A percentile compares a stretch with the other conserved stretches of the same genome.
Evolutionary conservation across 2,888 invertebrate species (phyloP).

Genomic region (Unio pictorum): DNA sequence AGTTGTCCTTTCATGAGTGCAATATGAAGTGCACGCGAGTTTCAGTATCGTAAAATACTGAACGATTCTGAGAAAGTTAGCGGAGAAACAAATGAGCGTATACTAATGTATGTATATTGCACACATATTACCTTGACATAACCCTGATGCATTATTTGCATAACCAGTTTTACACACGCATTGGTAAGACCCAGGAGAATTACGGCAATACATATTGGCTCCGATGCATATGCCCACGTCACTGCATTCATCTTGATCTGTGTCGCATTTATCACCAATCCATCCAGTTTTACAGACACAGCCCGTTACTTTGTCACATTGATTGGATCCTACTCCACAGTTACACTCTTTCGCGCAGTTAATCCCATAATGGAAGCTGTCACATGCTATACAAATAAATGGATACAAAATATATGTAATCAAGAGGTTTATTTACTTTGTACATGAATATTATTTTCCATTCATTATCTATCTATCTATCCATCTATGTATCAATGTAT

Average conservation of each 20-base stretch:
- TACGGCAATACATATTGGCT: constrained; percentile 24
- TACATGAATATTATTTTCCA: too few species aligned
- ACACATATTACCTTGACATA: constrained; percentile 14
- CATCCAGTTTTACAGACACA: constrained; percentile 39
- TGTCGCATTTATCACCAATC: constrained; percentile 18
- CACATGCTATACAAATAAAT: constrained; percentile 24
- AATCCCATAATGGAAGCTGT: constrained; percentile 24
- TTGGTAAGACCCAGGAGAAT: constrained; percentile 30
- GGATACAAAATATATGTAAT: too few species aligned
- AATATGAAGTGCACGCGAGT: too few species aligned
- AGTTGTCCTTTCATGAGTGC: too few species aligned
- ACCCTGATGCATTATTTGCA: constrained; percentile 3
- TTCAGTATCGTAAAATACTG: too few species aligned
- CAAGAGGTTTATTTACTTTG: too few species aligned
- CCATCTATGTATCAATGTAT: too few species aligned
- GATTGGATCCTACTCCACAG: constrained; percentile 29
- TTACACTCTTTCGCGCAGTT: constrained; percentile 33
- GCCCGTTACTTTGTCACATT: constrained; percentile 27
- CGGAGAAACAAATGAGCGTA: too few species aligned
- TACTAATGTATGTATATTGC: too few species aligned
- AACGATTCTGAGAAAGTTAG: too few species aligned
- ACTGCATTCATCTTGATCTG: constrained; percentile 28
- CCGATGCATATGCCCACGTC: constrained; percentile 19
- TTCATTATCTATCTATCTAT: too few species aligned
- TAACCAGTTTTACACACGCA: constrained; percentile 38